Evolutionary conservation across 2,888 invertebrate genomes (phyloP).

Genomic region (Stenchaetothrips biformis): DNA sequence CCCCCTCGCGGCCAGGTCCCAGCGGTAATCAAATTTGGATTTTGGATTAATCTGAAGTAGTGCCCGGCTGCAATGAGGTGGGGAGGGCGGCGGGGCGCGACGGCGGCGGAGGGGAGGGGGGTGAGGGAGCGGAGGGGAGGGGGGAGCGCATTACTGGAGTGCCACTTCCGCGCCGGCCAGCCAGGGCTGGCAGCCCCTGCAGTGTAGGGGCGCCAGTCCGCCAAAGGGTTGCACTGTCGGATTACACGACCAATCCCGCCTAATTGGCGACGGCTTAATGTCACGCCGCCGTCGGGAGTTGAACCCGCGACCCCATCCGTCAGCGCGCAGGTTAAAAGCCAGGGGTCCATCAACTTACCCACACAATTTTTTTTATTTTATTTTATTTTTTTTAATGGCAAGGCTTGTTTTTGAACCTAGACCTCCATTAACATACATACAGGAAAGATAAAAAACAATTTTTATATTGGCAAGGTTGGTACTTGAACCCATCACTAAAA

Average conservation of each 20-base stretch:
- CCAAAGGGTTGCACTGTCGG: not conserved
- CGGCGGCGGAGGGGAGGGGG: slow-evolving; percentile 18
- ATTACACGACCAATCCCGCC: not conserved
- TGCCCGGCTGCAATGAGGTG: slow-evolving; percentile 24
- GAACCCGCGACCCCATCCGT: not conserved
- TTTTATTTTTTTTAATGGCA: too few relatives aligned
- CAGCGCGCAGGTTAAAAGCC: not conserved
- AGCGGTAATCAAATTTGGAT: slow-evolving; percentile 35
- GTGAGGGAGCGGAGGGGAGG: not conserved
- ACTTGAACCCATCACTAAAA: too few relatives aligned
- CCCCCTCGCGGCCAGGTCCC: slow-evolving; percentile 26
- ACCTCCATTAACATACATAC: too few relatives aligned
- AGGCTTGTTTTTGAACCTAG: too few relatives aligned
- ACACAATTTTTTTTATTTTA: not conserved
- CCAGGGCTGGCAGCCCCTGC: not conserved
- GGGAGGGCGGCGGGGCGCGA: slow-evolving; percentile 27
- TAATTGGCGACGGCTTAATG: not conserved
- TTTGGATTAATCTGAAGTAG: slow-evolving; percentile 34
- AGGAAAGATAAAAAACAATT: too few relatives aligned
- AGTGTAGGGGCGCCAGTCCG: not conserved
- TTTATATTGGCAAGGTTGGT: too few relatives aligned
- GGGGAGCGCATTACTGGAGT: not conserved
- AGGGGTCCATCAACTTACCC: not conserved
- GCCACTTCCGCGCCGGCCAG: not conserved
- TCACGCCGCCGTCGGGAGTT: not conserved